phyloP scores from a whole-genome alignment of 2,888 invertebrate genomes.

The Drosophila picticornis region DNA sequence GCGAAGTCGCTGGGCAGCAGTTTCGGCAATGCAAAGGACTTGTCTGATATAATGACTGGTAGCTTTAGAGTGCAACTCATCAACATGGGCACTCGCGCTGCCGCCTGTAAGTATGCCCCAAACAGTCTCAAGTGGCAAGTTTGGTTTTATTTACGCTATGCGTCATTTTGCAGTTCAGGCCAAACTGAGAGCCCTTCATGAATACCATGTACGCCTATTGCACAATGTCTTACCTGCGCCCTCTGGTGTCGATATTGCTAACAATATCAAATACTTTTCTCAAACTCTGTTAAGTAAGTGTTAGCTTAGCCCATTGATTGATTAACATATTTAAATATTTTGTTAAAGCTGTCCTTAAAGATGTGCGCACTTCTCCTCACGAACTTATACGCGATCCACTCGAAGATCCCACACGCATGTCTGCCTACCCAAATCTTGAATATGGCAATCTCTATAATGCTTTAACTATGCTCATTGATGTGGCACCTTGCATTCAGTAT shows the following conservation, averaged over 20 bases:
- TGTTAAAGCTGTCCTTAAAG: slow-evolving; percentile 94
- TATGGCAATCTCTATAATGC: slow-evolving; percentile 98
- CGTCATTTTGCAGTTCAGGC: slow-evolving; percentile 92
- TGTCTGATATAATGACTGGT: slow-evolving; percentile 87
- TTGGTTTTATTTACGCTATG: not conserved
- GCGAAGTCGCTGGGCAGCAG: slow-evolving; percentile 83
- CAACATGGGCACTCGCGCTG: slow-evolving; percentile 97
- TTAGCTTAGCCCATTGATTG: not conserved
- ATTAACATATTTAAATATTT: not conserved
- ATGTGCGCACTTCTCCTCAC: slow-evolving; percentile 96
- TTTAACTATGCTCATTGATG: slow-evolving; percentile 92
- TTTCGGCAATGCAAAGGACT: slow-evolving; percentile 84
- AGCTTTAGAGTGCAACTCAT: slow-evolving; percentile 90
- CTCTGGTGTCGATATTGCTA: slow-evolving; percentile 97
- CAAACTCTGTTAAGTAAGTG: slow-evolving; percentile 97
- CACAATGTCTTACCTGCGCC: slow-evolving; percentile 97
- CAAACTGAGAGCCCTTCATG: slow-evolving; percentile 98
- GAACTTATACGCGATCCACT: slow-evolving; percentile 95
- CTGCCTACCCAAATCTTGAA: slow-evolving; percentile 97
- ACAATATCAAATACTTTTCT: slow-evolving; percentile 98
- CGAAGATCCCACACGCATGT: slow-evolving; percentile 94
- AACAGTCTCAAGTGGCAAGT: slow-evolving; percentile 52
- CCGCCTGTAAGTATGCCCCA: slow-evolving; percentile 91
- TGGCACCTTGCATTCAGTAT: slow-evolving; percentile 95
- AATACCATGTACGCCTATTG: slow-evolving; percentile 96